These are phyloP conservation scores for Lichenostomus cassidix DNA, from an alignment of 2,113 vertebrate species.

Conservation along the genomic window DNA sequence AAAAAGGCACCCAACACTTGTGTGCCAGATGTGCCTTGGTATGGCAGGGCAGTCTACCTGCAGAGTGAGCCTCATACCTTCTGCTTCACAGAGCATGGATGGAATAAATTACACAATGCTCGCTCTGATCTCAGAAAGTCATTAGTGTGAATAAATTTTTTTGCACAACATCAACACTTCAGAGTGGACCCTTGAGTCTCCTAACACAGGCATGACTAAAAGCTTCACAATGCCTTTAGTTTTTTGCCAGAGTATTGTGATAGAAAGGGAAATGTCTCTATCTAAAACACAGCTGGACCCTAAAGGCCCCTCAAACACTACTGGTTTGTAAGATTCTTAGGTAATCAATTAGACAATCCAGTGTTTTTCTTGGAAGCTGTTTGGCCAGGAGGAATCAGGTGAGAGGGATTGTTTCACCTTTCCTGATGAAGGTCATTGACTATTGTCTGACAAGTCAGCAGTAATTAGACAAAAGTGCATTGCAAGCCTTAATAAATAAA, in stretches of 20 bases:
- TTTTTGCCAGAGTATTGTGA: constrained; percentile 15
- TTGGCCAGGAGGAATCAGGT: constrained; percentile 8
- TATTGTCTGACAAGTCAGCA: constrained; percentile 65
- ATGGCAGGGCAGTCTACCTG: background rate
- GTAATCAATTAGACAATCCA: background rate
- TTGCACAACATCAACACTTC: constrained; percentile 5
- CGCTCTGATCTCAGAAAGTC: constrained; percentile 11
- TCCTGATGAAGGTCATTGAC: constrained; percentile 46
- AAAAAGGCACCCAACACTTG: background rate
- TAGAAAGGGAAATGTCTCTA: background rate
- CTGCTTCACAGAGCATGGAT: background rate
- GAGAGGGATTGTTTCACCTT: constrained; percentile 57
- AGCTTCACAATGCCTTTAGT: background rate
- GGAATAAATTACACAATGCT: background rate
- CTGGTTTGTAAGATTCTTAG: background rate
- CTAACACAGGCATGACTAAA: background rate
- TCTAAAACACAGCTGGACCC: constrained; percentile 4
- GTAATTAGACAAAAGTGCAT: constrained; percentile 65
- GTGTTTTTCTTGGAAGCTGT: background rate
- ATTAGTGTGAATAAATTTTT: background rate
- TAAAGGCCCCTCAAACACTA: background rate
- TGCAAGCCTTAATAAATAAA: constrained; percentile 69
- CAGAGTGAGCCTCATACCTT: background rate
- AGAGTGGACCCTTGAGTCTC: background rate
- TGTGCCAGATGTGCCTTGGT: background rate